Base-by-base conservation (phyloP, 2,113 vertebrate genomes). In the Pantherophis guttatus region DNA sequence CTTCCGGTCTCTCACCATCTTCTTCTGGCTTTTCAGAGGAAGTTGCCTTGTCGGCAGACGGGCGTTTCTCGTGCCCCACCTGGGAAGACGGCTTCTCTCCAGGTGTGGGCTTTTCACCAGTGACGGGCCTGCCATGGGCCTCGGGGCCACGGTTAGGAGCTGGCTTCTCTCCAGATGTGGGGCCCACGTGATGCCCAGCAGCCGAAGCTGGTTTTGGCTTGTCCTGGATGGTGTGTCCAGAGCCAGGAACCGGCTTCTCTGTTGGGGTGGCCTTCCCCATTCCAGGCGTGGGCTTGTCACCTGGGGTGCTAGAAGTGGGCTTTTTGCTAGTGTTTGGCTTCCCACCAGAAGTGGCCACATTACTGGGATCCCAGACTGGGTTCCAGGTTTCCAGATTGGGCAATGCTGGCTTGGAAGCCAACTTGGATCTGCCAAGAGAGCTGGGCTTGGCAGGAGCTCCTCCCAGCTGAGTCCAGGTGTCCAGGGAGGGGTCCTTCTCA, bases 21-120 rank as follows among this genome's bases (percentile, higher is more conserved):
- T 10, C 7, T 19, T 12, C 62, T 11, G 91, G 87, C 87, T 81
- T 81, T 1, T 5, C 87, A 0, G 55, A 75, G 29, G 87, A 8
- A 33, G 39, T 55, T 1, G 86, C n/a, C 29, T 70, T 65, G 24
- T 26, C 8, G 1, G 2, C 58, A 17, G 48, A 9, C 0, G 24
- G 1, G 3, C 6, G 87, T 23, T 85, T 59, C 5, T 19, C 81
- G 0, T n/a, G 81, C 17, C n/a, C 12, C 21, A 0, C 21, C 0
- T 75, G 62, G 3, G 50, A 52, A n/a, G 44, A 0, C 0, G 3
- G 75, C 75, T 44, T 39, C 29, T 24, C 24, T 23, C 48, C 9
- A 54, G 91, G 7, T 10, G 54, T 5, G 9, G 44, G 48, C 15
- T 53, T 29, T 5, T 50, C 44, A 17, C 44, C 58, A 65, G 15